phyloP scores from a whole-genome alignment of 2,113 vertebrate genomes.

The Felis chaus region DNA sequence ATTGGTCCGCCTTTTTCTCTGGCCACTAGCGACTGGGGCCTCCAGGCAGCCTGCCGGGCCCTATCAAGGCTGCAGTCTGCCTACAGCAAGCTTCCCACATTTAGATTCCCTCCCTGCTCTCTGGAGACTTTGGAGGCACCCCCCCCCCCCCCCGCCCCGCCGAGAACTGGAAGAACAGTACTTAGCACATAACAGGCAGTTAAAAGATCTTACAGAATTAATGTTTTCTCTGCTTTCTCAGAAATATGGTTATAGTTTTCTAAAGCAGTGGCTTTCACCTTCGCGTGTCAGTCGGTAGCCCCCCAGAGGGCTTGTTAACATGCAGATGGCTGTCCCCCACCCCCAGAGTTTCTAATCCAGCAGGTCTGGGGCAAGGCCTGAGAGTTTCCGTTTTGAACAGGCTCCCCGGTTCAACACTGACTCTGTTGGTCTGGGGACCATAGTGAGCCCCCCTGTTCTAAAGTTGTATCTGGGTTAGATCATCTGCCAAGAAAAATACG shows the following conservation, averaged over 20 bases:
- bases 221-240: neutral
- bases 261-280: neutral
- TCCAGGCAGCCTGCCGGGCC: rapidly evolving
- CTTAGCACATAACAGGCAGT: neutral
- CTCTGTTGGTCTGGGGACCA: neutral
- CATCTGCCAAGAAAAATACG: neutral
- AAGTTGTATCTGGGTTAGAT: neutral
- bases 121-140: neutral
- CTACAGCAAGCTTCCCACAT: neutral
- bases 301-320: neutral
- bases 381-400: neutral
- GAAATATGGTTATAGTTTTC: neutral
- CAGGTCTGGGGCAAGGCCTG: neutral
- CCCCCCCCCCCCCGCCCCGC: too few relatives aligned
- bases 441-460: neutral
- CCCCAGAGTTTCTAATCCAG: neutral
- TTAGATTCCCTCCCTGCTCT: neutral
- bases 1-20: neutral
- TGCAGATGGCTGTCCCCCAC: neutral
- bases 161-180: neutral
- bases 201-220: neutral
- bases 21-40: neutral
- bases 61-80: neutral
- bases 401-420: neutral
- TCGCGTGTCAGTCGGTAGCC: neutral